These are phyloP conservation scores for Oryzias sinensis DNA, from an alignment of 2,797 vertebrate genomes.

Conservation along the genomic window DNA sequence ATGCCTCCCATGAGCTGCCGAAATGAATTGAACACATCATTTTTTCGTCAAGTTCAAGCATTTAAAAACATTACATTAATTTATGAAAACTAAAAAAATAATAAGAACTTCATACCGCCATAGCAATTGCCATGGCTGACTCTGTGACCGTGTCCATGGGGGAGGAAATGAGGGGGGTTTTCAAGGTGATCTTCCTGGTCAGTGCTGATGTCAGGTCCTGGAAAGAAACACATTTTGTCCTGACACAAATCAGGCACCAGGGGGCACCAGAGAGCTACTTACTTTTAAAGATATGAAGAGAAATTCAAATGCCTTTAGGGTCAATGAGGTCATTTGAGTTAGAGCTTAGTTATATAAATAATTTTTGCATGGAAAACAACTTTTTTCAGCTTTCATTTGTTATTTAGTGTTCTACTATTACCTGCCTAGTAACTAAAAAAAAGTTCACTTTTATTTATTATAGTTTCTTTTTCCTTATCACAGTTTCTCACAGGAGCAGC, in stretches of 20 bases:
- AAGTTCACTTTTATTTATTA: too few species aligned
- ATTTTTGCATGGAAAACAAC: too few species aligned
- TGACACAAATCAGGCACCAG: conserved; percentile 45
- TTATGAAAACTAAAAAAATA: neutral
- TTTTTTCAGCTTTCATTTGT: too few species aligned
- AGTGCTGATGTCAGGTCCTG: conserved; percentile 92
- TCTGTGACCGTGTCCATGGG: conserved; percentile 97
- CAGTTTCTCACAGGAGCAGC: too few species aligned
- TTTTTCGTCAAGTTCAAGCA: neutral
- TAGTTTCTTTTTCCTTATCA: too few species aligned
- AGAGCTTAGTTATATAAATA: too few species aligned
- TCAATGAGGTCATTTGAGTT: too few species aligned
- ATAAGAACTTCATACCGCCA: conserved; percentile 81
- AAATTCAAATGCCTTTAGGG: too few species aligned
- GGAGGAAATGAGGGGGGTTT: conserved; percentile 90
- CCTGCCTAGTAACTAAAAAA: too few species aligned
- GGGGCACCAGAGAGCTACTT: conserved; percentile 31
- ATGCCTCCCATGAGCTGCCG: conserved; percentile 91
- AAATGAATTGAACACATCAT: neutral
- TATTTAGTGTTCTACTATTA: too few species aligned
- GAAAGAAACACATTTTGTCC: neutral
- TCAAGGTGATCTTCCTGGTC: conserved; percentile 90
- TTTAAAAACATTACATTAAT: neutral
- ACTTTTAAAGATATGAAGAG: too few species aligned
- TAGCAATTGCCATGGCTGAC: conserved; percentile 93